phyloP scores from a whole-genome alignment of 2,888 invertebrate species.

The Scaeva pyrastri region DNA sequence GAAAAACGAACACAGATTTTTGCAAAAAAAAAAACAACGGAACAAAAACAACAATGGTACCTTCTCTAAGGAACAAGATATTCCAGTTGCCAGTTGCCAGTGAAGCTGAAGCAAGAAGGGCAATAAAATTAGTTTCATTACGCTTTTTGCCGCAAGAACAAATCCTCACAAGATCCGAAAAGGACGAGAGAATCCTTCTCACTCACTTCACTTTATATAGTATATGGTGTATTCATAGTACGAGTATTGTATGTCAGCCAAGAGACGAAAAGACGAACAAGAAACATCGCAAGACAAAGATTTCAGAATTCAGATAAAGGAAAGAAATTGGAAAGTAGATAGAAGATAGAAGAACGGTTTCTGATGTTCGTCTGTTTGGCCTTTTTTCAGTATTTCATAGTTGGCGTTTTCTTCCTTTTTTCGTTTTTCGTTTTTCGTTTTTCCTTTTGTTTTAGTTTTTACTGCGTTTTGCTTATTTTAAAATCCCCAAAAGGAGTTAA shows the following conservation, averaged over 20 bases:
- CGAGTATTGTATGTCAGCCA: slow-evolving; percentile 40
- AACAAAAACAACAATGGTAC: slow-evolving; percentile 28
- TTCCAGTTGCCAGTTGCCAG: slow-evolving; percentile 44
- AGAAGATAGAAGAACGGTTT: slow-evolving; percentile 36
- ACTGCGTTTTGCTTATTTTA: slow-evolving; percentile 48
- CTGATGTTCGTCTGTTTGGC: slow-evolving; percentile 35
- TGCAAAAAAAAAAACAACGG: neutral
- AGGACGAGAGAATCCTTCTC: slow-evolving; percentile 45
- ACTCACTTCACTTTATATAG: no score
- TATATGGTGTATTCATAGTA: no score
- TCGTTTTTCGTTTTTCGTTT: no score
- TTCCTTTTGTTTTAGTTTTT: slow-evolving; percentile 4
- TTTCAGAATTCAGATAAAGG: slow-evolving; percentile 52
- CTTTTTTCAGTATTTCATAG: no score
- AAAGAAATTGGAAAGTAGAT: slow-evolving; percentile 53
- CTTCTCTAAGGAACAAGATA: slow-evolving; percentile 26
- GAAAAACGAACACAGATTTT: slow-evolving; percentile 15
- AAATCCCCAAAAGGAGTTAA: slow-evolving; percentile 67
- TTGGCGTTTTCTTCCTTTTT: no score
- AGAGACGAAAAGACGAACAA: slow-evolving; percentile 40
- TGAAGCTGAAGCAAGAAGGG: slow-evolving; percentile 46
- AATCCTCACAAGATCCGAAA: slow-evolving; percentile 66
- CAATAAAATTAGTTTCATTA: slow-evolving; percentile 75
- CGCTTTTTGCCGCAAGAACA: slow-evolving; percentile 72
- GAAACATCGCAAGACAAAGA: slow-evolving; percentile 65